Percentiles rank a stretch among this genome's conserved stretches.
phyloP scores from a whole-genome alignment of 2,888 invertebrate genomes.

The Uropetala carovei region DNA sequence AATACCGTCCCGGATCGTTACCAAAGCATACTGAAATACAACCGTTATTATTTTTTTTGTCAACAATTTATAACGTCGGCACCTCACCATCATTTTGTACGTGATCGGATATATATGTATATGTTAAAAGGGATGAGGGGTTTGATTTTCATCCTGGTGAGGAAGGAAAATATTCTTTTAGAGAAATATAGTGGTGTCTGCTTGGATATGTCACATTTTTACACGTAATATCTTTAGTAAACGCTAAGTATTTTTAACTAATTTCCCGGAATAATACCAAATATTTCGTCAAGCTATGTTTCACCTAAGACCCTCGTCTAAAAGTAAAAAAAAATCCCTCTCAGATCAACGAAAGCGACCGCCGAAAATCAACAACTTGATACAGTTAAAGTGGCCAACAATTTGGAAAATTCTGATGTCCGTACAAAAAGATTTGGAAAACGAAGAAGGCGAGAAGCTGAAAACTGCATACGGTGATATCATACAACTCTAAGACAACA shows the following conservation, averaged over 20 bases:
- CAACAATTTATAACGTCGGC: not conserved
- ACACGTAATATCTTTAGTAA: conserved; percentile 4
- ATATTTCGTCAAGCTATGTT: not conserved
- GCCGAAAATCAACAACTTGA: not conserved
- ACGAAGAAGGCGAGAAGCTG: not conserved
- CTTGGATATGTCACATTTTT: conserved; percentile 52
- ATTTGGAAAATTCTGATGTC: too few relatives aligned
- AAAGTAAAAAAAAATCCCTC: not conserved
- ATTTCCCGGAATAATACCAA: not conserved
- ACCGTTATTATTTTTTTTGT: not conserved
- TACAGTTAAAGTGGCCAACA: not conserved
- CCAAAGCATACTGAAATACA: not conserved
- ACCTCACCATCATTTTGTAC: not conserved
- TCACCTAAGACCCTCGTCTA: not conserved
- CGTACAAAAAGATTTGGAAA: not conserved
- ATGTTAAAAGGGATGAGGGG: not conserved
- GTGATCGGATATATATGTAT: conserved; percentile 24
- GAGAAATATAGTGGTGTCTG: conserved; percentile 62
- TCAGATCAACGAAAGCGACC: not conserved
- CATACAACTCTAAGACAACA: not conserved
- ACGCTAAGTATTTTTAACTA: not conserved
- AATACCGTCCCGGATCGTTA: not conserved
- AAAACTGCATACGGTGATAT: not conserved
- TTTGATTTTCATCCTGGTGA: not conserved
- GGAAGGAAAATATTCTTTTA: conserved; percentile 38